phyloP scores from a whole-genome alignment of 2,888 invertebrate species.

The Torymus texanus region DNA sequence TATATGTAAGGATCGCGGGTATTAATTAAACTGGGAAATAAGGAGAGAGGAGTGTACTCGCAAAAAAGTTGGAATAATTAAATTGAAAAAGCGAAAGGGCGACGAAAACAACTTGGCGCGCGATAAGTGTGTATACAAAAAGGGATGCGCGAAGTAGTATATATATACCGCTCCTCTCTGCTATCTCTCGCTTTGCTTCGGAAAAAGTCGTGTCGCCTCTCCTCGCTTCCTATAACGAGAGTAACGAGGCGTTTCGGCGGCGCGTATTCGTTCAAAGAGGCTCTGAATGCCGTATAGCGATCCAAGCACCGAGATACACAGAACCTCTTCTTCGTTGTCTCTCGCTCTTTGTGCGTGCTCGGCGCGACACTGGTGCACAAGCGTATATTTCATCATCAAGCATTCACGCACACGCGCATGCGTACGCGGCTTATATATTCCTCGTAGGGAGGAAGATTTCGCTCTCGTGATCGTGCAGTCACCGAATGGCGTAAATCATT shows the following conservation, averaged over 20 bases:
- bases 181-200: too few relatives aligned
- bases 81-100: neutral
- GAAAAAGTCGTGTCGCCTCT: slow-evolving; percentile 4
- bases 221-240: slow-evolving; percentile 6
- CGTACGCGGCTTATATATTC: neutral
- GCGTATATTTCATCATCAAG: slow-evolving; percentile 12
- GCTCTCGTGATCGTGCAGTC: too few relatives aligned
- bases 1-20: neutral
- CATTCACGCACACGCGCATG: neutral
- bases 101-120: neutral
- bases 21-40: slow-evolving; percentile 24
- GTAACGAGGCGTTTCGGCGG: slow-evolving; percentile 53
- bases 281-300: neutral
- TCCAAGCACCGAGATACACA: slow-evolving; percentile 19
- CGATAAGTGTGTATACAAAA: neutral
- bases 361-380: neutral
- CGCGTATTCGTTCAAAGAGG: slow-evolving; percentile 20
- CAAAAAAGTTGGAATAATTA: slow-evolving; percentile 23
- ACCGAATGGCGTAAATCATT: too few relatives aligned
- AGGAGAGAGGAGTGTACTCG: too few relatives aligned
- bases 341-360: slow-evolving; percentile 18
- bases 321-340: slow-evolving; percentile 30
- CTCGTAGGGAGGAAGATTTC: too few relatives aligned
- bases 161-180: neutral
- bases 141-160: neutral